Percentiles rank a stretch among this genome's conserved stretches.
phyloP scores from a whole-genome alignment of 2,888 invertebrate species.

The Stenichneumon culpator region DNA sequence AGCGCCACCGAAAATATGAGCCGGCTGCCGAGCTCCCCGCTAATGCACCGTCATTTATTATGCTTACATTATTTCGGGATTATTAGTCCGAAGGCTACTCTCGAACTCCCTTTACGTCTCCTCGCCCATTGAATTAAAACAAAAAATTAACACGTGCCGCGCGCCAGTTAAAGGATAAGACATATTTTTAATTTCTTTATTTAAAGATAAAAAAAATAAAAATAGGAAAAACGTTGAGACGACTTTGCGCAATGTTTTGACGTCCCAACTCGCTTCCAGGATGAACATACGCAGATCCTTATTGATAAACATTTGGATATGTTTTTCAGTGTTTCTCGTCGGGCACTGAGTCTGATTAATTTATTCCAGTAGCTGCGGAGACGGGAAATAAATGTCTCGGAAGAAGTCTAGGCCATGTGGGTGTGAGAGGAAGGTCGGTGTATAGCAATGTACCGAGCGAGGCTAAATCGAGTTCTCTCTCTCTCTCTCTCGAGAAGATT shows the following conservation, averaged over 20 bases:
- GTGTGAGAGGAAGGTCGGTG: background rate
- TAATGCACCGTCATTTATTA: constrained; percentile 84
- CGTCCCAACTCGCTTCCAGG: constrained; percentile 58
- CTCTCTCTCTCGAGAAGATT: constrained; percentile 55
- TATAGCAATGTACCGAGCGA: background rate
- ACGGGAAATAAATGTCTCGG: constrained; percentile 34
- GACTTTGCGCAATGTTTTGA: constrained; percentile 79
- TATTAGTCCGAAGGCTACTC: constrained; percentile 80
- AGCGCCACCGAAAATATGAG: constrained; percentile 84
- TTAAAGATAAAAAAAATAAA: background rate
- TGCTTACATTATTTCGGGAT: constrained; percentile 84
- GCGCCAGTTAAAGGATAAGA: constrained; percentile 6
- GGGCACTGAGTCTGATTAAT: constrained; percentile 37
- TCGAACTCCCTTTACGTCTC: constrained; percentile 58
- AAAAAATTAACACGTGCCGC: constrained; percentile 13
- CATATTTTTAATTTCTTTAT: too few relatives aligned
- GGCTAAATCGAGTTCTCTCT: constrained; percentile 60
- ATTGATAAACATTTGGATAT: constrained; percentile 47
- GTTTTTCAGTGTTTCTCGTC: constrained; percentile 50
- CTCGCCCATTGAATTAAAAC: constrained; percentile 65
- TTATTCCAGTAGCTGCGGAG: constrained; percentile 7
- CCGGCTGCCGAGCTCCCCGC: constrained; percentile 82
- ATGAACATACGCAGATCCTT: constrained; percentile 12
- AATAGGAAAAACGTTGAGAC: background rate
- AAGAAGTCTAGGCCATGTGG: constrained; percentile 25